Conservation (phyloP, 2,113 vertebrate genomes). For the Colossoma macropomum region DNA sequence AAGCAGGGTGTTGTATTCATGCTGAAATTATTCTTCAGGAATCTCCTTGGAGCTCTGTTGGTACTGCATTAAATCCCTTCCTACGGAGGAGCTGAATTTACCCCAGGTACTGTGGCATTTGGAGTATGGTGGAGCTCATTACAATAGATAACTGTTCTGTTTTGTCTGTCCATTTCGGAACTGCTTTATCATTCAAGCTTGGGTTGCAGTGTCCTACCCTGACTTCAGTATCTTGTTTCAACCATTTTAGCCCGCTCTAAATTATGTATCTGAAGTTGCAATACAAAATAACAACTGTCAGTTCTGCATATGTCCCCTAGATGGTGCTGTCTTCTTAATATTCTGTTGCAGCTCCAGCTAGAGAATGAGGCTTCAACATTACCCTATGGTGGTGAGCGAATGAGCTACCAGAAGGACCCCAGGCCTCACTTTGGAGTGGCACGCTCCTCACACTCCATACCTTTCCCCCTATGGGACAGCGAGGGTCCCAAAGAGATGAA, state of each 20-base stretch:
- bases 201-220: constrained; percentile 33
- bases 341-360: constrained; percentile 52
- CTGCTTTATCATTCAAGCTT: constrained; percentile 13
- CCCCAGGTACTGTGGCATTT: constrained; percentile 57
- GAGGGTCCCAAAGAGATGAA: constrained; percentile 64
- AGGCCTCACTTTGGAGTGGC: constrained; percentile 80
- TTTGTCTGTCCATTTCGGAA: constrained; percentile 22
- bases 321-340: constrained; percentile 36
- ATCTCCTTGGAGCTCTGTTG: constrained; percentile 70
- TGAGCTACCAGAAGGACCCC: constrained; percentile 78
- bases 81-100: constrained; percentile 60
- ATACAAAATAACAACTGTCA: not conserved
- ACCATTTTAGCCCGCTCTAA: constrained; percentile 50
- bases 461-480: constrained; percentile 76
- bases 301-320: constrained; percentile 24
- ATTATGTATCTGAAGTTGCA: constrained; percentile 45
- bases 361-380: constrained; percentile 53
- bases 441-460: constrained; percentile 74
- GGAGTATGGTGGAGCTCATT: not conserved
- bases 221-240: constrained; percentile 50
- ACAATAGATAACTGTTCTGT: constrained; percentile 26
- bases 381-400: constrained; percentile 64
- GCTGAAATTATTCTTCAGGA: constrained; percentile 37
- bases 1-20: not conserved
- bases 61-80: constrained; percentile 76